Evolutionary conservation across 1,140 invertebrate genomes (phyloP).

Genomic region (Plodia interpunctella): DNA sequence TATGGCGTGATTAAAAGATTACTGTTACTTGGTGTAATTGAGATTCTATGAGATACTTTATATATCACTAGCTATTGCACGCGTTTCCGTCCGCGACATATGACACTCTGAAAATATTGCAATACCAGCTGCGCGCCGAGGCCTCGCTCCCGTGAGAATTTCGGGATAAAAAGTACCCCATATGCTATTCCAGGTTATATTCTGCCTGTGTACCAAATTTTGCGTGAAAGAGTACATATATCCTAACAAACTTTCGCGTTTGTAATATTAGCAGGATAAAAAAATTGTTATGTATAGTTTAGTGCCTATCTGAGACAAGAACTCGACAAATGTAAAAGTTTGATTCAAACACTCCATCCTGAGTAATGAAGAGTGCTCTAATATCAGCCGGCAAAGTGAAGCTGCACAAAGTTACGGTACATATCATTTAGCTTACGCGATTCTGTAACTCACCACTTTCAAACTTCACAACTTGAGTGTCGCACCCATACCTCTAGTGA

Average conservation of each 20-base stretch:
- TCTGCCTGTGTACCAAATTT: too few relatives aligned
- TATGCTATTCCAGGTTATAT: too few relatives aligned
- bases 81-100: too few relatives aligned
- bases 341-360: neutral
- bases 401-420: conserved; percentile 6
- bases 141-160: too few relatives aligned
- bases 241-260: too few relatives aligned
- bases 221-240: too few relatives aligned
- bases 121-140: too few relatives aligned
- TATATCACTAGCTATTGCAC: neutral
- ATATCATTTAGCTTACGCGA: conserved; percentile 7
- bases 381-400: neutral
- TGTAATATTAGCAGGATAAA: too few relatives aligned
- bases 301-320: neutral
- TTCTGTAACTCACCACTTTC: conserved; percentile 1
- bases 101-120: too few relatives aligned
- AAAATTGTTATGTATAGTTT: too few relatives aligned
- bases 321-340: neutral
- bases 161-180: too few relatives aligned
- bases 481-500: neutral
- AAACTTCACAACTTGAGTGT: neutral
- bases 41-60: neutral
- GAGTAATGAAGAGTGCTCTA: neutral
- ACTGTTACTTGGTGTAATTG: neutral
- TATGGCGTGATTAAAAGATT: neutral